Base-by-base conservation (phyloP, 2,888 invertebrate species). In the Lissonota sp. region DNA sequence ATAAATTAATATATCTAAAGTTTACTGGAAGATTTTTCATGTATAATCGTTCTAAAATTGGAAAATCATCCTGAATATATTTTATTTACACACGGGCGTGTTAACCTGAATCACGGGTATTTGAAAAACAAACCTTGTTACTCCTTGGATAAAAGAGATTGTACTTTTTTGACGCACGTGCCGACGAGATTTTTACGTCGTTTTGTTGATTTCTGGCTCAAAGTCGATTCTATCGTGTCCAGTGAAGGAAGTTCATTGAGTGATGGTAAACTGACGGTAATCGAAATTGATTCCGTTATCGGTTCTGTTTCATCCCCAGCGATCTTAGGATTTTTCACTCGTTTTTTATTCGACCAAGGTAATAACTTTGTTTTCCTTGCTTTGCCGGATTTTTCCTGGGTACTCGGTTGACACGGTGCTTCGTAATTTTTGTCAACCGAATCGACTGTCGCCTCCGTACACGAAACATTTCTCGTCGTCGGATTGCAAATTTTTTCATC, bases 141-240 rank as follows among this genome's bases (percentile, higher is more conserved):
- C 6, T 84, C 85, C 62, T 87, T 87, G 63, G 85, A 66, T 5
- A 87, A 79, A 1, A 89, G 78, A 0, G 86, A 78, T 72, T 87
- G 86, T 0, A 88, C 73, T 82, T 87, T 89, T 73, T 85, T 88
- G 2, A 85, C 74, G 16, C 78, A 90, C 42, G 81, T 85, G 4
- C 83, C 64, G 37, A 88, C 82, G n/a, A 87, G 83, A 40, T 83
- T 87, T 70, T 86, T 86, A 42, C 85, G 87, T 8, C 51, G 55
- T 60, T 83, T 86, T 12, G 85, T 84, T 1, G 69, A 40, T 46
- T 84, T 79, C 5, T 76, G 39, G 16, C 62, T 71, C 1, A 60
- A 16, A n/a, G 82, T 57, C 1, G 81, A 71, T 44, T 72, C 74
- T 8, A 74, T 40, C 5, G 60, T 46, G 40, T 85, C 84, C 4